phyloP scores from a whole-genome alignment of 1,140 invertebrate genomes.

The Sminthurides bifidus region DNA sequence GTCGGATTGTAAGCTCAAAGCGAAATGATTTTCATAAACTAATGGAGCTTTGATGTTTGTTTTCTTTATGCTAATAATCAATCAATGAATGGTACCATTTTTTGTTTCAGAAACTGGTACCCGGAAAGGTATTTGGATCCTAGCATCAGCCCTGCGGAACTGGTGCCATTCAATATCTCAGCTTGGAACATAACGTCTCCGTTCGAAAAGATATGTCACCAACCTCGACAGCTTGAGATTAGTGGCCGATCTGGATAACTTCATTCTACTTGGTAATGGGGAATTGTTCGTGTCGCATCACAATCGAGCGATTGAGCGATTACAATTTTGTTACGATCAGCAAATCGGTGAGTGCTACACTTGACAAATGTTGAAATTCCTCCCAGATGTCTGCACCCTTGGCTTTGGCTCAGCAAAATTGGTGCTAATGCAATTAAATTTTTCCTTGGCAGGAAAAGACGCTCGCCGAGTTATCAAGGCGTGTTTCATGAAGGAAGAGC shows the following conservation, averaged over 20 bases:
- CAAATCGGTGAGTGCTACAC: constrained; percentile 19
- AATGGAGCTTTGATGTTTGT: background rate
- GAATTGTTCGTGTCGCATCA: constrained; percentile 16
- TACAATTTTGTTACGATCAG: constrained; percentile 28
- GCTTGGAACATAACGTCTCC: constrained; percentile 19
- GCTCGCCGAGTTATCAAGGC: constrained; percentile 17
- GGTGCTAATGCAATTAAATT: background rate
- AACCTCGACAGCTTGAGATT: constrained; percentile 17
- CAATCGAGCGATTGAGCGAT: constrained; percentile 4
- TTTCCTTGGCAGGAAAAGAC: constrained; percentile 10
- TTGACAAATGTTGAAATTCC: background rate
- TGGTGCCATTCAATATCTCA: constrained; percentile 6
- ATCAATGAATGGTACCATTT: too few species aligned
- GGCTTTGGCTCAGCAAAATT: too few species aligned
- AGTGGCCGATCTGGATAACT: constrained; percentile 17
- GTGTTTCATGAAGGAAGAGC: constrained; percentile 21
- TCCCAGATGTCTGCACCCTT: background rate
- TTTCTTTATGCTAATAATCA: too few species aligned
- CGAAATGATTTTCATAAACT: background rate
- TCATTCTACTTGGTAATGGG: constrained; percentile 22
- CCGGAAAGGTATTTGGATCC: too few species aligned
- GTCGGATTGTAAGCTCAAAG: background rate
- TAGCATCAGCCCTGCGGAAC: too few species aligned
- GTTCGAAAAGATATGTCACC: constrained; percentile 9
- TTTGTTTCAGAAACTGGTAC: too few species aligned